A percentile compares a stretch with the other conserved stretches of the same genome.
Evolutionary conservation across 2,888 invertebrate genomes (phyloP).

Genomic region (Galeruca laticollis): DNA sequence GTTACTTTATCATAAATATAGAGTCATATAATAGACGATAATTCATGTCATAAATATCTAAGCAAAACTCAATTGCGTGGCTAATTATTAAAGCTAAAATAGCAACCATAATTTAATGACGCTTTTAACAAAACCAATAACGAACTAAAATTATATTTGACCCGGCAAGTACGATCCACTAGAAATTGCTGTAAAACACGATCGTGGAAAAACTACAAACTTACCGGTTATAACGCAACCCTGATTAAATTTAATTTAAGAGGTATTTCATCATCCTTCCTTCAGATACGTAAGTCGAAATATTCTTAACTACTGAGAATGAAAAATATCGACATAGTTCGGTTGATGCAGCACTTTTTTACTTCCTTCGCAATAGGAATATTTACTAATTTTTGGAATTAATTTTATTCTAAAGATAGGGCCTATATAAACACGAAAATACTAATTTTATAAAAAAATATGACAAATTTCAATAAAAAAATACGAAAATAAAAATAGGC

Average conservation of each 20-base stretch:
- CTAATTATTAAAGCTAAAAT: constrained; percentile 17
- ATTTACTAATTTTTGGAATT: too few relatives aligned
- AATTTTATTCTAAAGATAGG: too few relatives aligned
- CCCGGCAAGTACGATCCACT: background rate
- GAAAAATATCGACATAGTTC: too few relatives aligned
- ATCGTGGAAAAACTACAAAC: constrained; percentile 1
- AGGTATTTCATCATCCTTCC: background rate
- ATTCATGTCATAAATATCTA: constrained; percentile 21
- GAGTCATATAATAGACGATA: constrained; percentile 13
- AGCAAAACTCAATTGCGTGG: constrained; percentile 17
- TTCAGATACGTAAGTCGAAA: background rate
- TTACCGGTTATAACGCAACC: background rate
- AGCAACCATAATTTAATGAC: constrained; percentile 6
- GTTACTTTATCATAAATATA: constrained; percentile 21
- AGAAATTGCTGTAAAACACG: background rate
- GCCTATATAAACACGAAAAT: too few relatives aligned
- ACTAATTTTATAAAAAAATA: too few relatives aligned
- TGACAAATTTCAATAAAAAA: too few relatives aligned
- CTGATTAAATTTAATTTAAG: background rate
- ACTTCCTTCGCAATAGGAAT: too few relatives aligned
- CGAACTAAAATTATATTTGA: constrained; percentile 10
- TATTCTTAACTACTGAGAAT: background rate
- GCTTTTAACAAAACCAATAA: constrained; percentile 18
- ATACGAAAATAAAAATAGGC: too few relatives aligned
- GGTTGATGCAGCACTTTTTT: too few relatives aligned